Conservation (phyloP, 2,797 vertebrate genomes). For the Vipera ursinii region DNA sequence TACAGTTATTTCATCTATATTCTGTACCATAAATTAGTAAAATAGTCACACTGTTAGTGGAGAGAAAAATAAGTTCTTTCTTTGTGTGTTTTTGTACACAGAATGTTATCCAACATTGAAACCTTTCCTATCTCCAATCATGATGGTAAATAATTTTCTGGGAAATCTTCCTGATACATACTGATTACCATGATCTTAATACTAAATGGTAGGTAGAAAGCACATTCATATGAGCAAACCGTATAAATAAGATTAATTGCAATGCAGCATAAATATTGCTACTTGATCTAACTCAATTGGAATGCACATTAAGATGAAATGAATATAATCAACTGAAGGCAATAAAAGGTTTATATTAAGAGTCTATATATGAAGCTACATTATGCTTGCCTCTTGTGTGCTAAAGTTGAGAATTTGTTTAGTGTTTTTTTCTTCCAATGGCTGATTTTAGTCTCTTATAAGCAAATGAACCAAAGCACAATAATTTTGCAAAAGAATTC, state of each 20-base stretch:
- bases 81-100: neutral
- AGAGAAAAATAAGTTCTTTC: neutral
- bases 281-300: neutral
- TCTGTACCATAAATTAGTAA: neutral
- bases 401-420: neutral
- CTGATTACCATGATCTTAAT: neutral
- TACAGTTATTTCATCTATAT: neutral
- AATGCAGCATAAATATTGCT: neutral
- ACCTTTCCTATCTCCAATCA: neutral
- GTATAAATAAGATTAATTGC: neutral
- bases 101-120: neutral
- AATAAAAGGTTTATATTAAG: neutral
- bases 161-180: neutral
- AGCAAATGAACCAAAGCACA: neutral
- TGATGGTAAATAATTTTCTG: neutral
- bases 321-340: neutral
- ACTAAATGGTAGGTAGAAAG: neutral
- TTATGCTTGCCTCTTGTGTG: neutral
- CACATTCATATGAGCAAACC: neutral
- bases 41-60: neutral
- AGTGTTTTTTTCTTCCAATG: neutral
- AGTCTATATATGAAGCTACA: neutral
- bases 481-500: neutral
- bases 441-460: neutral
- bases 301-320: neutral